phyloP scores from a whole-genome alignment of 2,797 vertebrate species.

The Dendrocincla fuliginosa region DNA sequence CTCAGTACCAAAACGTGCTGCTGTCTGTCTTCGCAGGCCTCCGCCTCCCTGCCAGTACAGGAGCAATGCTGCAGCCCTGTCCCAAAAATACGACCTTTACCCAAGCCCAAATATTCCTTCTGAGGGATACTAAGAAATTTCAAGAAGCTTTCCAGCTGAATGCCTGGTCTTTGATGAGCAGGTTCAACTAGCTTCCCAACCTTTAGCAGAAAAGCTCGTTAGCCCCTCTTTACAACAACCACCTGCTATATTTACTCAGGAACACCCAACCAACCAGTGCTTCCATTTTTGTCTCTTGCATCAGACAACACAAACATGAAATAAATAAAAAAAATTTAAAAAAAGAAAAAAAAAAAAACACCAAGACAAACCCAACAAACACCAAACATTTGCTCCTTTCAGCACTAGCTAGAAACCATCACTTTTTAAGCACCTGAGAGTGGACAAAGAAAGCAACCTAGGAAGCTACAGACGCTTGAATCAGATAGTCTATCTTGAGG shows the following conservation, averaged over 20 bases:
- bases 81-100: rapidly evolving
- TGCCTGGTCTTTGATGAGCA: neutral
- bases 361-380: neutral
- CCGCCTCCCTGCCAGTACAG: neutral
- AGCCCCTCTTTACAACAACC: rapidly evolving
- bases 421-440: neutral
- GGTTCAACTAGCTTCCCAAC: rapidly evolving
- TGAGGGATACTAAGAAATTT: neutral
- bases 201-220: neutral
- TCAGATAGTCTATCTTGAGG: neutral
- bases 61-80: neutral
- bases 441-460: rapidly evolving
- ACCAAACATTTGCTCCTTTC: neutral
- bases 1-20: neutral
- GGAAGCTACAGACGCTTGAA: neutral
- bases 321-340: neutral
- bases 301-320: neutral
- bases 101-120: neutral
- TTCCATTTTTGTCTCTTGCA: neutral
- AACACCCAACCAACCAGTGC: rapidly evolving
- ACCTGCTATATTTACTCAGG: neutral
- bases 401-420: neutral
- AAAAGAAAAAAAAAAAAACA: too few species aligned
- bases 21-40: neutral
- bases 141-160: neutral